Evolutionary conservation across 1,140 invertebrate species (phyloP).

Genomic region (Drosophila repleta): DNA sequence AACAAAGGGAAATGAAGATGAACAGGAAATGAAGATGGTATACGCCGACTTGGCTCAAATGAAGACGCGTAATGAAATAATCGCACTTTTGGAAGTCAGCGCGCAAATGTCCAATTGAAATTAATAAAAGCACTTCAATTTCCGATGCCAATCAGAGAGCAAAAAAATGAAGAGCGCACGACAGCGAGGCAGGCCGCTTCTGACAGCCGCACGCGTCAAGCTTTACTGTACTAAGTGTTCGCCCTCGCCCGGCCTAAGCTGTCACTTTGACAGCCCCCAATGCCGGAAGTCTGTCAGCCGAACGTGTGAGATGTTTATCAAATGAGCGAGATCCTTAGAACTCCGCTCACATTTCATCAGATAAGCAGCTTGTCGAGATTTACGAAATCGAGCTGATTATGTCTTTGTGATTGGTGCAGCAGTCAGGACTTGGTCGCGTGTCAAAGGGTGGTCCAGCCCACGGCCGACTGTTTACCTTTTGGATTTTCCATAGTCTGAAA

Average conservation of each 20-base stretch:
- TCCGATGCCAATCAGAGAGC: slow-evolving; percentile 68
- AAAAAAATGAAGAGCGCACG: slow-evolving; percentile 34
- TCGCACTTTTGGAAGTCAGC: slow-evolving; percentile 32
- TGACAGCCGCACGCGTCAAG: slow-evolving; percentile 67
- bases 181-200: not conserved
- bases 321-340: slow-evolving; percentile 53
- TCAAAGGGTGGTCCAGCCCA: slow-evolving; percentile 62
- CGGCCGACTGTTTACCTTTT: slow-evolving; percentile 71
- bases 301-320: slow-evolving; percentile 78
- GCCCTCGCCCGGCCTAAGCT: slow-evolving; percentile 50
- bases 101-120: slow-evolving; percentile 61
- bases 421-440: slow-evolving; percentile 40
- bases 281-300: slow-evolving; percentile 41
- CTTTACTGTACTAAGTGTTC: slow-evolving; percentile 69
- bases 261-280: slow-evolving; percentile 64
- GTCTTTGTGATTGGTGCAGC: slow-evolving; percentile 49
- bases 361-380: slow-evolving; percentile 83
- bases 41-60: slow-evolving; percentile 53
- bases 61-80: slow-evolving; percentile 47
- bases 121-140: slow-evolving; percentile 82
- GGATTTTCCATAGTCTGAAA: slow-evolving; percentile 46
- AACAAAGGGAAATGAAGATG: slow-evolving; percentile 54
- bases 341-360: slow-evolving; percentile 79
- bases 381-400: slow-evolving; percentile 82
- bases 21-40: not conserved